Evolutionary conservation across 2,888 invertebrate species (phyloP).

Genomic region (Epistrophella euchroma): DNA sequence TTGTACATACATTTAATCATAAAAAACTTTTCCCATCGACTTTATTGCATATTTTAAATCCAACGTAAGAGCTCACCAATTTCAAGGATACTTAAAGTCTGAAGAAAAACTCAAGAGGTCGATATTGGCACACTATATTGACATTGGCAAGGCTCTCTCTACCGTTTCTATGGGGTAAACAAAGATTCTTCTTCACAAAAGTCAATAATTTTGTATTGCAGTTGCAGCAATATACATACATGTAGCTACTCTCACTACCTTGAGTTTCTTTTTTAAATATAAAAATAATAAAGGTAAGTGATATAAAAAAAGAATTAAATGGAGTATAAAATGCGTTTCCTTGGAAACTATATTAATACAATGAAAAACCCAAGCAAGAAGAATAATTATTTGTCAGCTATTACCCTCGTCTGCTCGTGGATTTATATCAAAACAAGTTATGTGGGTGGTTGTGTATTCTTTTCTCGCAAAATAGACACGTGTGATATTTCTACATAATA

Average conservation of each 20-base stretch:
- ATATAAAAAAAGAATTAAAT: neutral
- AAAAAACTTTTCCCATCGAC: conserved; percentile 8
- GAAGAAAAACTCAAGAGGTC: conserved; percentile 23
- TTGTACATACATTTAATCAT: neutral
- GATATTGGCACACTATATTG: conserved; percentile 19
- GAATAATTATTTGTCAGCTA: neutral
- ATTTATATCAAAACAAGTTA: neutral
- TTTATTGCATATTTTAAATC: neutral
- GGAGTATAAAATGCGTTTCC: conserved; percentile 17
- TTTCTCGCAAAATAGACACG: conserved; percentile 7
- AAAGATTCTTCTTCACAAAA: conserved; percentile 16
- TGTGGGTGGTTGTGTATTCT: neutral
- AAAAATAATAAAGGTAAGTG: neutral
- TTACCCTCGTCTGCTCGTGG: neutral
- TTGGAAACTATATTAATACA: neutral
- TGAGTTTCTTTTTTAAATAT: neutral
- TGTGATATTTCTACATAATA: conserved; percentile 6
- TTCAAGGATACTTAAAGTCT: conserved; percentile 28
- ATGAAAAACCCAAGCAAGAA: neutral
- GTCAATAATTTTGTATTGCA: conserved; percentile 10
- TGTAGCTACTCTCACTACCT: neutral
- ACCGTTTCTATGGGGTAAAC: conserved; percentile 5
- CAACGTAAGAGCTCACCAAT: conserved; percentile 9
- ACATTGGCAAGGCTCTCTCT: conserved; percentile 28
- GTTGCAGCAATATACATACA: conserved; percentile 4